These are phyloP conservation scores for Lordiphosa fenestrarum DNA, from an alignment of 2,888 invertebrate species.

Conservation along the genomic window DNA sequence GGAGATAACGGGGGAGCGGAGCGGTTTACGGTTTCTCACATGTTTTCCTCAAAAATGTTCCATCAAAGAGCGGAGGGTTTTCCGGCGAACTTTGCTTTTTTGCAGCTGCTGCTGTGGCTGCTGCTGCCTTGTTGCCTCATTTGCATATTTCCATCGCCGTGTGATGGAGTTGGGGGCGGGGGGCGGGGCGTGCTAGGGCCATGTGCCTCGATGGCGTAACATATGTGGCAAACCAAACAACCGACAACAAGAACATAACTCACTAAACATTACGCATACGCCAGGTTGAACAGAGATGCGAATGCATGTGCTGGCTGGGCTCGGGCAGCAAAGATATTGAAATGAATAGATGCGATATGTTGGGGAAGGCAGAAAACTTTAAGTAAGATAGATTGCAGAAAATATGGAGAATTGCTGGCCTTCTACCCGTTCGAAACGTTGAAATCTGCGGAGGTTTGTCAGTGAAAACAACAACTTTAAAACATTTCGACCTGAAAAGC, in stretches of 20 bases:
- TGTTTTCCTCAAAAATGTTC: not conserved
- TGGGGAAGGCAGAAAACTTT: no score
- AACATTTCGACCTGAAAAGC: no score
- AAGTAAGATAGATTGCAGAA: no score
- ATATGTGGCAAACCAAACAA: constrained; percentile 29
- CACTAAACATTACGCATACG: constrained; percentile 49
- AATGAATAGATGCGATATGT: not conserved
- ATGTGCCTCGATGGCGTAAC: constrained; percentile 24
- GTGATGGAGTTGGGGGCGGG: not conserved
- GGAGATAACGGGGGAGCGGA: not conserved
- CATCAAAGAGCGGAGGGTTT: not conserved
- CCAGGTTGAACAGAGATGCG: constrained; percentile 23
- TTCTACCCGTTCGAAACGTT: no score
- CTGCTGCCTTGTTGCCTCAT: constrained; percentile 29
- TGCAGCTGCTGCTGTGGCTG: constrained; percentile 29
- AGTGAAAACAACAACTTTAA: no score
- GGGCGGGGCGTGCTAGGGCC: constrained; percentile 4
- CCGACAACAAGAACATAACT: constrained; percentile 21
- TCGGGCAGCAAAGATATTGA: not conserved
- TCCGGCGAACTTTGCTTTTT: no score
- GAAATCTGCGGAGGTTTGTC: no score
- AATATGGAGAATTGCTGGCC: no score
- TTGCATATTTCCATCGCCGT: constrained; percentile 45
- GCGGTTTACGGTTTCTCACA: no score
- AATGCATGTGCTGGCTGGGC: not conserved